Base-by-base conservation (phyloP, 2,888 invertebrate species). In the Bombyx huttoni region DNA sequence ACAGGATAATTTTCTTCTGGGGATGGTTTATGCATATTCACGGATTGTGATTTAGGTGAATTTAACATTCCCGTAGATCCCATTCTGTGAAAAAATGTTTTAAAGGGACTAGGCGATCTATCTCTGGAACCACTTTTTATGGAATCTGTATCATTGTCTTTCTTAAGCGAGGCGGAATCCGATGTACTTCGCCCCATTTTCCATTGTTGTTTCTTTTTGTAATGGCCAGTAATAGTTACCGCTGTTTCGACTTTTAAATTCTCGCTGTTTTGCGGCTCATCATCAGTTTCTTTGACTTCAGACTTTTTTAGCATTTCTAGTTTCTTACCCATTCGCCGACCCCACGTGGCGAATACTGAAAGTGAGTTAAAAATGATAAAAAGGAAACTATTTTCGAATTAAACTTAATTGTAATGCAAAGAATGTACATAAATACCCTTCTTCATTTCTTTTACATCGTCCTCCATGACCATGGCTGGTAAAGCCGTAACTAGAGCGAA, bases 1-100 rank as follows among this genome's bases (percentile, higher is more conserved):
- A 80, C 72, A 0, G 81, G 69, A 61, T 84, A 85, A 49, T 64
- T 75, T 56, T 83, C 84, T 24, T 24, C 24, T 24, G 24, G 24
- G 34, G 78, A 62, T 50, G 73, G 67, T 67, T 70, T 89, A 53
- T 75, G 81, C 61, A 68, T 77, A 65, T 70, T 83, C 54, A 78
- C 74, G 58, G 86, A 84, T 70, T 80, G 89, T 58, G 75, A 87
- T 73, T 86, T 90, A 0, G 89, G 80, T 1, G 90, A 89, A 74
- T 93, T 93, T 51, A 93, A 75, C 92, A 93, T 93, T 56, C 94
- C 93, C 6, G 94, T 93, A 3, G 94, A 94, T 13, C 94, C 94
- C 89, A 94, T 93, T 60, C 94, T 89, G 65, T 92, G 91, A 65
- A 94, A 94, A 68, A 94, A 93, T 46, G 92, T 91, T 75, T 92